Evolutionary conservation across 2,888 invertebrate species (phyloP).

Genomic region (Thecocarcelia acutangulata): DNA sequence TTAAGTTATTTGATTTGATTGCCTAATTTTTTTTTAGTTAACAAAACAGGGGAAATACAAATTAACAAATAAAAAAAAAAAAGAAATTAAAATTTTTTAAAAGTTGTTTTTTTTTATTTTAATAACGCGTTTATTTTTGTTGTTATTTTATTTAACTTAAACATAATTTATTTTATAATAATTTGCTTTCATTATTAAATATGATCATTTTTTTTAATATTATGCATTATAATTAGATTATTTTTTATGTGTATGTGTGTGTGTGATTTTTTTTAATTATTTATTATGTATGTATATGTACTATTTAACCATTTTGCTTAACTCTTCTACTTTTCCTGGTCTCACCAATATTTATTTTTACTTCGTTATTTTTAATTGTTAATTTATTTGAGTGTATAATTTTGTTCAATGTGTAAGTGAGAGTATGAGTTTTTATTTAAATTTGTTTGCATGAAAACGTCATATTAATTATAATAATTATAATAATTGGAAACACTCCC

Average conservation of each 20-base stretch:
- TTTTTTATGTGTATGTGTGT: conserved; percentile 47
- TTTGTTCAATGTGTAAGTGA: conserved; percentile 40
- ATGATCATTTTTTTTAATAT: conserved; percentile 64
- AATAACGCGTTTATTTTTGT: conserved; percentile 70
- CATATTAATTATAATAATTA: neutral
- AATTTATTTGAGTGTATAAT: conserved; percentile 37
- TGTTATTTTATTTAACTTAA: conserved; percentile 71
- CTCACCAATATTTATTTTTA: conserved; percentile 50
- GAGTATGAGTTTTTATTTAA: conserved; percentile 27
- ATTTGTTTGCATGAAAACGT: conserved; percentile 17
- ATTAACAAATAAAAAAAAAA: conserved; percentile 5
- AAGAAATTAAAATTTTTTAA: conserved; percentile 36
- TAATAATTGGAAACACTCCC: neutral
- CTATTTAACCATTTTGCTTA: conserved; percentile 60
- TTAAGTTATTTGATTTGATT: conserved; percentile 56
- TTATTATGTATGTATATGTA: conserved; percentile 53
- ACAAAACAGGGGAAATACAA: conserved; percentile 8
- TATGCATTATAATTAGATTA: conserved; percentile 60
- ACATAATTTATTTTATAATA: conserved; percentile 72
- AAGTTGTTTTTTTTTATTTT: conserved; percentile 48
- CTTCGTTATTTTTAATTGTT: conserved; percentile 38
- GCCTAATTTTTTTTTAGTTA: conserved; percentile 51
- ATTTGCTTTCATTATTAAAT: conserved; percentile 72
- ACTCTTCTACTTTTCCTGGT: conserved; percentile 57
- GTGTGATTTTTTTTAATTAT: conserved; percentile 33